Conservation (phyloP, 2,797 vertebrate species). For the Falco columbarius region DNA sequence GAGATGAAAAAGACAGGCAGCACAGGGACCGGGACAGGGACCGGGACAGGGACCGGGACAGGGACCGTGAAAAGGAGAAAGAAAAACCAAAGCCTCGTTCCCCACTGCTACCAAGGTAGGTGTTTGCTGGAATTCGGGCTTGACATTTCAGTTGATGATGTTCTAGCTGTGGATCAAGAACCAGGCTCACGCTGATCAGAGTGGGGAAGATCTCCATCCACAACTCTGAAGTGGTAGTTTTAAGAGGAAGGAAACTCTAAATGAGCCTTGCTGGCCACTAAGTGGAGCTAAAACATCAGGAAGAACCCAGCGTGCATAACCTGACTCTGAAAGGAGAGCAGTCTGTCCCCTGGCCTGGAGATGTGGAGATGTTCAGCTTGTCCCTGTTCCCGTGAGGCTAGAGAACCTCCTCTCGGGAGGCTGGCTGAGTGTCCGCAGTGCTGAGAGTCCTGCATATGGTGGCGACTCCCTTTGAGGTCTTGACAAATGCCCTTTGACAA, state of each 20-base stretch:
- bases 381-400: not conserved
- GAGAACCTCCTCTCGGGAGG: not conserved
- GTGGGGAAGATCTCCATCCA: too few species aligned
- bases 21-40: slow-evolving; percentile 78
- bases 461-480: not conserved
- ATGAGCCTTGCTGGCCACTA: not conserved
- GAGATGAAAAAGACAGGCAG: slow-evolving; percentile 90
- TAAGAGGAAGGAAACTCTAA: accelerated
- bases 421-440: not conserved
- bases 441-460: not conserved
- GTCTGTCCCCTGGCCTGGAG: not conserved
- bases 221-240: accelerated
- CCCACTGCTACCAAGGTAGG: slow-evolving; percentile 88
- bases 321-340: not conserved
- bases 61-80: slow-evolving; percentile 89
- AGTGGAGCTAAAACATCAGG: not conserved
- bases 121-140: not conserved
- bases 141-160: accelerated
- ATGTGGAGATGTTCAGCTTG: accelerated
- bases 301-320: accelerated
- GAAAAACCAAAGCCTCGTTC: slow-evolving; percentile 89
- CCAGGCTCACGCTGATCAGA: too few species aligned
- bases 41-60: slow-evolving; percentile 81
- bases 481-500: not conserved
- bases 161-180: not conserved